Evolutionary conservation across 2,888 invertebrate species (phyloP).

Genomic region (Drosophila nr. perissopoda): DNA sequence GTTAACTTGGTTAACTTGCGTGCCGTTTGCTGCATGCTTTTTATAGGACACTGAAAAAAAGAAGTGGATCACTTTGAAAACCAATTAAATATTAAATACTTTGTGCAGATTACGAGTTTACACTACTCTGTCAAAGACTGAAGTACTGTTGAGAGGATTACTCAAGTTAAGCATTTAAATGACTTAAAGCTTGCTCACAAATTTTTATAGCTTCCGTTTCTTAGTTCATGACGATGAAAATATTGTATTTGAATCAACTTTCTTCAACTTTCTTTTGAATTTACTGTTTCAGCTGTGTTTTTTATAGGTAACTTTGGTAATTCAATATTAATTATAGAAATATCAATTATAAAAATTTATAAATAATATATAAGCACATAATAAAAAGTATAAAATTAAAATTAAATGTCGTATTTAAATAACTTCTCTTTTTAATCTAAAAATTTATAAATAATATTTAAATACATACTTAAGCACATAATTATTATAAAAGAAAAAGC

Average conservation of each 20-base stretch:
- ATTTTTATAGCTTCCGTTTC: neutral
- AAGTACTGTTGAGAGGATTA: neutral
- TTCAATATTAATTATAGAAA: too few relatives aligned
- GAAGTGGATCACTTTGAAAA: constrained; percentile 49
- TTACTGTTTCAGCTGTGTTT: neutral
- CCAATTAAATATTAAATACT: constrained; percentile 56
- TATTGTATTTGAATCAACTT: neutral
- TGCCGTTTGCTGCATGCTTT: constrained; percentile 60
- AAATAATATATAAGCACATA: neutral
- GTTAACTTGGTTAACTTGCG: constrained; percentile 46
- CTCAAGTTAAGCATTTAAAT: neutral
- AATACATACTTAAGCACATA: neutral
- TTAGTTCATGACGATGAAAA: neutral
- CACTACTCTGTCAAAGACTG: neutral
- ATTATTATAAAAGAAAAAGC: neutral
- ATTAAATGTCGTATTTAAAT: neutral
- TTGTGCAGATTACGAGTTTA: constrained; percentile 19
- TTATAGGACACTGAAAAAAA: constrained; percentile 67
- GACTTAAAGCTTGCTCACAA: neutral
- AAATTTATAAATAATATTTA: neutral
- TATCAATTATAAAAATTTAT: neutral
- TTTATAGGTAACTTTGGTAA: neutral
- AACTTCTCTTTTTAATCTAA: neutral
- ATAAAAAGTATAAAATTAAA: neutral
- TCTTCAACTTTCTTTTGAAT: neutral